Evolutionary conservation across 2,113 vertebrate species (phyloP).

Genomic region (Apteryx mantelli): DNA sequence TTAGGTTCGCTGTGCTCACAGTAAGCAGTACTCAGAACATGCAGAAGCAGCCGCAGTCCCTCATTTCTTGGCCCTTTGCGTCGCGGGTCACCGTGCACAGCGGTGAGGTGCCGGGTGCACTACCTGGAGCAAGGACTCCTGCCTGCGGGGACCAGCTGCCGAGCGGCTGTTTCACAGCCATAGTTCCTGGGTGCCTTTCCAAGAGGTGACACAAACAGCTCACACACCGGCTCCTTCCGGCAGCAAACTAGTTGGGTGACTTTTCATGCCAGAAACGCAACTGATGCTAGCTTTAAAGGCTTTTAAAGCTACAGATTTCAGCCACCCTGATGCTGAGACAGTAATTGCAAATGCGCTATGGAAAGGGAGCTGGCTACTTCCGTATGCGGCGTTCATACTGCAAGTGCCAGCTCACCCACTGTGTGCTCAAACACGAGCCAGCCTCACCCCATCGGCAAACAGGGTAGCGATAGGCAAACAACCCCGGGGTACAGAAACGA

Average conservation of each 20-base stretch:
- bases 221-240: background rate
- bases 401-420: constrained; percentile 7
- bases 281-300: background rate
- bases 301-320: background rate
- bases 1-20: rapidly evolving
- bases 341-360: background rate
- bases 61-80: rapidly evolving
- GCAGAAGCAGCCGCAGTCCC: rapidly evolving
- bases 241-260: constrained; percentile 7
- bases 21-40: rapidly evolving
- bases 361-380: background rate
- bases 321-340: background rate
- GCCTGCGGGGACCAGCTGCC: background rate
- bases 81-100: background rate
- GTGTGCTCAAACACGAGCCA: background rate
- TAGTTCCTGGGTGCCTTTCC: background rate
- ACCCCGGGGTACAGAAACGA: background rate
- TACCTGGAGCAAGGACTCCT: rapidly evolving
- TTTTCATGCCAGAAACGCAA: constrained; percentile 45
- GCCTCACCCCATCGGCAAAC: constrained; percentile 74
- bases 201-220: background rate
- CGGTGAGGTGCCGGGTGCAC: too few species aligned
- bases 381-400: background rate
- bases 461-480: constrained; percentile 57
- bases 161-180: background rate